Base-by-base conservation (phyloP, 2,113 vertebrate genomes). In the Eublepharis macularius region DNA sequence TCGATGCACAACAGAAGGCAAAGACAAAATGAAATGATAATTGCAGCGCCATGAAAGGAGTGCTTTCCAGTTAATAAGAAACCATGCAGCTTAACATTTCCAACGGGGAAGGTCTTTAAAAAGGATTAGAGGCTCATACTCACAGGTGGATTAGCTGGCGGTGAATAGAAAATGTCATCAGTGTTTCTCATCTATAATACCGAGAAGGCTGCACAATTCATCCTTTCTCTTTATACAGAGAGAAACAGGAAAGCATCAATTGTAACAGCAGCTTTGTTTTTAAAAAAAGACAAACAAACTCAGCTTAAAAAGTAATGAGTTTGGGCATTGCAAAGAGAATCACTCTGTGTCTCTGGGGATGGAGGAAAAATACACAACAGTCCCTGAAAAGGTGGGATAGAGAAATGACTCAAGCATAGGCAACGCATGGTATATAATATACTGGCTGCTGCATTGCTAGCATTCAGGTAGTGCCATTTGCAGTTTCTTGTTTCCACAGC, bases 41-140 rank as follows among this genome's bases (percentile, higher is more conserved):
- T 88, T 89, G 4, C 0, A 36, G 2, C 68, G 10, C 32, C 79
- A 92, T 77, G 3, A 86, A 89, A 76, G 63, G 0, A 88, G 69
- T 87, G 36, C 8, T 82, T 89, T 89, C 73, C 81, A 6, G 11
- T 76, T 76, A 76, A 29, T 32, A 65, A 85, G 54, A 77, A 85
- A 82, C 81, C 80, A 29, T 5, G 83, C 9, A 89, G 24, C 87
- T 88, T 90, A 87, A 51, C 65, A 86, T 89, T 92, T 94, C 90
- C 83, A 85, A 83, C 83, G 41, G n/a, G 54, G 79, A 91, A 79
- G 92, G 76, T 90, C n/a, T 93, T 90, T 92, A 84, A 82, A 92
- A 94, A 85, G 41, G 36, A 93, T 93, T 94, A 93, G 82, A 79
- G 21, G 85, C 91, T 87, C 63, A 63, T 85, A 77, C 8, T 87